Base-by-base conservation (phyloP, 1,140 invertebrate genomes). In the Latrodectus geometricus region DNA sequence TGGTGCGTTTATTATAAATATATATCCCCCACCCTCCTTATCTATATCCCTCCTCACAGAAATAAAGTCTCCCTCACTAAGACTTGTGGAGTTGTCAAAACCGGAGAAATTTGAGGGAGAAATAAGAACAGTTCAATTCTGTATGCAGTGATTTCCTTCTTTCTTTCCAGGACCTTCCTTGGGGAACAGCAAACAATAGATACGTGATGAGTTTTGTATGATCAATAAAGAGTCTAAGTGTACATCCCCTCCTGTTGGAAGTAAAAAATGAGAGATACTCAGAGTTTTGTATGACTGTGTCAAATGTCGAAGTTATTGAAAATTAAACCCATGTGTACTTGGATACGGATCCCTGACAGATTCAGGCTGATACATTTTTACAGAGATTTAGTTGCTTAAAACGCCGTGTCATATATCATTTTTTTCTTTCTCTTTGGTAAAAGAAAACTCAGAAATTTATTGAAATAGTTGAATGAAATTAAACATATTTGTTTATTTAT, bases 141-240 rank as follows among this genome's bases (percentile, higher is more conserved):
- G 65, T 21, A 21, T 21, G 77, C 54, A 11, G 17, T 14, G 65
- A n/a, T 68, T 65, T 49, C 8, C 23, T 49, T 61, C 23, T 35
- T 11, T 21, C 17, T 72, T 23, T 8, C 20, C 49, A 35, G 56
- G 56, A 11, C 11, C 8, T 17, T 49, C 48, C 70, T 73, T 73
- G n/a, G 54, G 17, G 61, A 73, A 65, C 70, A 35, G 80, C 80
- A 83, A 83, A 83, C 80, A 83, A 83, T 83, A 23, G 52, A 23
- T 21, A 3, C 15, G 52, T 74, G 70, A 83, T 83, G 80, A 83
- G 80, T 74, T 74, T 83, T 61, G 80, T 35, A 65, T 74, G 73
- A 79, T 68, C 35, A 79, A 35, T 68, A 20, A 49, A 79, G 11
- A 12, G 21, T 14, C 15, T 14, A 23, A 70, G 12, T 70, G 21